phyloP scores from a whole-genome alignment of 2,797 vertebrate species.

The Ctenopoma kingsleyae region DNA sequence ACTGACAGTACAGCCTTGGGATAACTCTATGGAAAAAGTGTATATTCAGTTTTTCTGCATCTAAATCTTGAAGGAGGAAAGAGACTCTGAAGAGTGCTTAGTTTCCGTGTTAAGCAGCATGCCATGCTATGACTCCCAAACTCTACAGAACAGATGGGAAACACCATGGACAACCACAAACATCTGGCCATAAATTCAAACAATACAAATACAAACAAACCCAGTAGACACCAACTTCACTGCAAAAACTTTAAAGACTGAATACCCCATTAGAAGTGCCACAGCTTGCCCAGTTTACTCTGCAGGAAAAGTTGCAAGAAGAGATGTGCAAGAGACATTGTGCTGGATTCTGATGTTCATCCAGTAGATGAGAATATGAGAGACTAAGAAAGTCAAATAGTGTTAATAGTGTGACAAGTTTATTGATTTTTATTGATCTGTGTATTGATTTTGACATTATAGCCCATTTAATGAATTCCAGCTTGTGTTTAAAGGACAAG shows the following conservation, averaged over 20 bases:
- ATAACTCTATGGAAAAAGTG: slow-evolving; percentile 3
- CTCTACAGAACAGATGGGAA: slow-evolving; percentile 39
- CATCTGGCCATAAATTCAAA: slow-evolving; percentile 61
- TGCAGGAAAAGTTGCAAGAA: slow-evolving; percentile 10
- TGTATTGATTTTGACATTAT: slow-evolving; percentile 5
- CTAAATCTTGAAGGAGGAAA: slow-evolving; percentile 29
- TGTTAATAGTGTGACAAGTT: neutral
- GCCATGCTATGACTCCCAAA: slow-evolving; percentile 43
- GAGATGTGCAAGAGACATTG: too few species aligned
- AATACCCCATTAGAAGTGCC: slow-evolving; percentile 49
- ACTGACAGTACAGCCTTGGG: slow-evolving; percentile 17
- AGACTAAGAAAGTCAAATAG: neutral
- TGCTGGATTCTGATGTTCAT: neutral
- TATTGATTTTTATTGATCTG: neutral
- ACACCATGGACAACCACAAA: slow-evolving; percentile 61
- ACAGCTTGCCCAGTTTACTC: slow-evolving; percentile 66
- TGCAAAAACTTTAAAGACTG: slow-evolving; percentile 38
- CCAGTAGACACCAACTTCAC: slow-evolving; percentile 13
- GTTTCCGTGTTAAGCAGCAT: slow-evolving; percentile 7
- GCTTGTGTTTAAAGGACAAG: neutral
- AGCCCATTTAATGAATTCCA: neutral
- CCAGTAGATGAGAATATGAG: neutral
- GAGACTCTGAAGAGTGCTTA: neutral
- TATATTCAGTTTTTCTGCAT: neutral
- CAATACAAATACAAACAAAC: slow-evolving; percentile 41